Base-by-base conservation (phyloP, 2,797 vertebrate genomes). In the Sorex maritimensis region DNA sequence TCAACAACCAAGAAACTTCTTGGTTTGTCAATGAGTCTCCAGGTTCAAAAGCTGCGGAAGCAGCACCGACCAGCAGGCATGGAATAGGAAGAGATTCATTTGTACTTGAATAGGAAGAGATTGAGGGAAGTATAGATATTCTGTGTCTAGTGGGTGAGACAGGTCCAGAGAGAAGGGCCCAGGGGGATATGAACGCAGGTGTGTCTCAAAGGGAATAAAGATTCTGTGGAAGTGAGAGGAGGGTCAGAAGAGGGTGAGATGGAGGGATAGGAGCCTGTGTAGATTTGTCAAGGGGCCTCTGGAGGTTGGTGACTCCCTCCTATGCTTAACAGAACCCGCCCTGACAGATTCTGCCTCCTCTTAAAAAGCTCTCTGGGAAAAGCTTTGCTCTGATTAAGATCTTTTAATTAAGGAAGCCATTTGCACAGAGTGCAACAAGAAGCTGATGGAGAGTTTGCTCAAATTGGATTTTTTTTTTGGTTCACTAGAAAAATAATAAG, bases 381-480 rank as follows among this genome's bases (percentile, higher is more conserved):
- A 95, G 86, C 88, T 93, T 88, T 81, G 49, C 78, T 90, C 86
- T 92, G 97, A 98, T 98, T 98, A 97, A 86, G 95, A 98, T 98
- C 96, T 98, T 98, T 98, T 98, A 98, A 98, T 98, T 98, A 98
- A 97, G 4, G 21, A 87, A 90, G 82, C 86, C 8, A 80, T 97
- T 97, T 97, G 92, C 94, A 82, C 34, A 90, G 93, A 23, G 1
- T 72, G 93, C 95, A 97, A 97, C 67, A 96, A 96, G 96, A 52
- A 90, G 91, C 96, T 97, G 97, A 95, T 95, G 94, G 94, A 90
- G 95, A 83, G 44, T 46, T 93, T 96, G 92, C 85, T 92, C 95
- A 97, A 97, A 97, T 90, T 95, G 93, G 86, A 94, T 96, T 96
- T 95, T 94, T 93, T 93, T 89, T 63, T 61, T 24, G 38, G 86